Evolutionary conservation across 2,888 invertebrate species (phyloP), one percentile per base, ranked within the genome.

Genomic region (Drosophila mimica): DNA sequence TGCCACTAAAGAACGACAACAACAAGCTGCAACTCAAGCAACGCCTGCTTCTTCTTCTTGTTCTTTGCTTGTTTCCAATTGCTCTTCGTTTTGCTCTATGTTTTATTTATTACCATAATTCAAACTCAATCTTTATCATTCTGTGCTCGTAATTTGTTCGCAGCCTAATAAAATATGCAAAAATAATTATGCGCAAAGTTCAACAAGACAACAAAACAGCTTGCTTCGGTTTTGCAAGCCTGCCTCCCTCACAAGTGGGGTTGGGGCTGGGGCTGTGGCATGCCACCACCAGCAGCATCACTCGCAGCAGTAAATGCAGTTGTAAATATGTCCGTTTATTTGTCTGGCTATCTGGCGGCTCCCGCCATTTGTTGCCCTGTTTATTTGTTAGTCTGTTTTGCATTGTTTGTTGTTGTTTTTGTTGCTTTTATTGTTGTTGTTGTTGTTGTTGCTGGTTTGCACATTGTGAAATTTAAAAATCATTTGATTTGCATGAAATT

Each of bases 171-270:
- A 86, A 88, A 88, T 88, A 90, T 86, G 90, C 89, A 88, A 79
- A 90, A 86, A 86, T 90, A 86, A 90, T 86, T 86, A 86, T 86
- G 89, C 90, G 89, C 83, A 78, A 86, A 90, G 83, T 86, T 83
- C 89, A 86, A 73, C 74, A 72, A 72, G 84, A 65, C 52, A 70
- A 67, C 63, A 67, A 65, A 56, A 63, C 51, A 51, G 17, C 46
- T 51, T 46, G 53, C 36, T 57, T 70, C 25, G 49, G n/a, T 8
- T 40, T 34, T 33, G 25, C 64, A 49, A 11, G 15, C 33, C 38
- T 28, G n/a, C 30, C 34, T 7, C 5, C 4, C 13, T 46, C 20
- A 7, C 20, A 13, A 13, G 25, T 17, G 17, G n/a, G 17, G 7
- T 1, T 25, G 25, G 7, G 4, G n/a, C 2, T 0, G 4, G 20